Evolutionary conservation across 2,113 vertebrate species (phyloP).

Genomic region (Neodon shergylaensis): DNA sequence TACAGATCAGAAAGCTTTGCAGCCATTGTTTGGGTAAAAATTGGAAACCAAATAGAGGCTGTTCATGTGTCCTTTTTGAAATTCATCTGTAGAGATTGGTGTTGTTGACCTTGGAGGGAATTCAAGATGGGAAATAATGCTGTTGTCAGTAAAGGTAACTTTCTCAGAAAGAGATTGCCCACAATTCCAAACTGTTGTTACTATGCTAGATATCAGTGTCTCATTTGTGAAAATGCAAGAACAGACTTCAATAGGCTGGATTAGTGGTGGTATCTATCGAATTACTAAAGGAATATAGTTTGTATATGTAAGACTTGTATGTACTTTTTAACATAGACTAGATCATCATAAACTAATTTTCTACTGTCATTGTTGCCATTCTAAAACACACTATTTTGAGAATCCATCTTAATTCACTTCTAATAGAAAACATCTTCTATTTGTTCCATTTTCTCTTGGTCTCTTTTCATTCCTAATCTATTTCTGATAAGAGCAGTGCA

Average conservation of each 20-base stretch:
- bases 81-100: slow-evolving; percentile 22
- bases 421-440: background rate
- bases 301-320: background rate
- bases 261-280: background rate
- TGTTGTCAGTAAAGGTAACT: background rate
- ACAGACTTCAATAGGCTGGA: background rate
- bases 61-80: slow-evolving; percentile 30
- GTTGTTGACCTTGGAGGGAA: background rate
- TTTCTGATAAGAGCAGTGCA: background rate
- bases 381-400: background rate
- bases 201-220: background rate
- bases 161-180: background rate
- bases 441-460: background rate
- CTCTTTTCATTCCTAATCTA: background rate
- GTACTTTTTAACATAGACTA: background rate
- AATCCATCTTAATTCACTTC: background rate
- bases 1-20: slow-evolving; percentile 65
- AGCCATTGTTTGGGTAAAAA: slow-evolving; percentile 57
- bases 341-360: background rate
- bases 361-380: background rate
- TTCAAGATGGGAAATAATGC: background rate
- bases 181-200: background rate
- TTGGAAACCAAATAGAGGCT: slow-evolving; percentile 31
- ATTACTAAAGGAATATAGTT: background rate
- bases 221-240: background rate